Conservation (phyloP, 2,113 vertebrate species). For the Notothenia rossii region DNA sequence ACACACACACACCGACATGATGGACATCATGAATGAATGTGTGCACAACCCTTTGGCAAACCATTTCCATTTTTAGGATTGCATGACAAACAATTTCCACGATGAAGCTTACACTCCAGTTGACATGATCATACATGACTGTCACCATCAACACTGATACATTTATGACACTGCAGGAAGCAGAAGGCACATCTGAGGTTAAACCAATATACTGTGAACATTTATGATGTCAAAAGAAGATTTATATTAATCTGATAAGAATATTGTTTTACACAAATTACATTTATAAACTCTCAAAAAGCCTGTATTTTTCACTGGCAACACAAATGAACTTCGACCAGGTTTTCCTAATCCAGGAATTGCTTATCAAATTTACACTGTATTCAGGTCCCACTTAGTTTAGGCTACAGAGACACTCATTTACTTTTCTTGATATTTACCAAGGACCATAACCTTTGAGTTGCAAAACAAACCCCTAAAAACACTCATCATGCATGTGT, state of each 20-base stretch:
- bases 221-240: not conserved
- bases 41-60: constrained; percentile 24
- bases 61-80: constrained; percentile 44
- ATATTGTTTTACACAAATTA: not conserved
- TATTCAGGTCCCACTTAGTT: not conserved
- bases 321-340: not conserved
- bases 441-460: not conserved
- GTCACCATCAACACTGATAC: constrained; percentile 13
- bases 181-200: not conserved
- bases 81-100: constrained; percentile 35
- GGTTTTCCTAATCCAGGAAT: not conserved
- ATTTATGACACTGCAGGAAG: not conserved
- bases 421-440: constrained; percentile 3
- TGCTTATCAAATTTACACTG: not conserved
- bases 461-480: not conserved
- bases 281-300: not conserved
- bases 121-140: constrained; percentile 1
- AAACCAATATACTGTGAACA: not conserved
- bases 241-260: not conserved
- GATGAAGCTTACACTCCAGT: constrained; percentile 27
- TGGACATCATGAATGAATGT: constrained; percentile 39
- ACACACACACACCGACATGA: not conserved
- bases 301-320: not conserved
- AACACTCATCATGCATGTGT: not conserved
- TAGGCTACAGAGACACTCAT: constrained; percentile 1